Base-by-base conservation (phyloP, 2,113 vertebrate genomes). In the Platysteira castanea region DNA sequence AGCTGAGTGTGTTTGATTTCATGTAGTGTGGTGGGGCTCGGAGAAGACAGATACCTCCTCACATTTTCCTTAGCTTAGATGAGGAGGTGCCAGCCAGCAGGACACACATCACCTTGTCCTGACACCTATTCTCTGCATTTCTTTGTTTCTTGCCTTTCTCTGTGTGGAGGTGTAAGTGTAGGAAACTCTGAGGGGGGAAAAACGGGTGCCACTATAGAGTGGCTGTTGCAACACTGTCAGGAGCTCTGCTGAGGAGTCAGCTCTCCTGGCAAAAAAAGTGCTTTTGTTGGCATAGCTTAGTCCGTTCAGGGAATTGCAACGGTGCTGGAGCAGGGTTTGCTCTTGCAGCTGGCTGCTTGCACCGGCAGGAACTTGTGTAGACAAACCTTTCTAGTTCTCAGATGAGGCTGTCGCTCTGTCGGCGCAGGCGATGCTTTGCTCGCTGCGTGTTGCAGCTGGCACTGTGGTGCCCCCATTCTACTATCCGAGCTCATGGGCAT, bases 91-190 rank as follows among this genome's bases (percentile, higher is more conserved):
- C 7, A 11, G 37, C 21, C 53, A 27, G 21, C 28, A 26, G 21
- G n/a, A 39, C 30, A 6, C 0, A 0, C 1, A 2, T 41, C 1
- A 1, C 41, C 37, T 91, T 5, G 7, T 84, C 13, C 39, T 57
- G 23, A 33, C 21, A 31, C 60, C 30, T 60, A 0, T 68, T 64
- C 49, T 91, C 31, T 84, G 13, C 15, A 75, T 73, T 41, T 42
- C 42, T 82, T 91, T 71, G 52, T 71, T 89, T 71, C 42, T 88
- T 83, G 53, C n/a, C 33, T 70, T 69, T 86, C 16, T 80, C 59
- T 50, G 28, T 35, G 68, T 65, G 57, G 71, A 69, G 28, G 41
- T 86, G 59, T 19, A 85, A 93, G 37, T 16, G 41, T 46, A 57
- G 67, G 74, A 60, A 93, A 53, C 53, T 7, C 12, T 13, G 68